phyloP scores from a whole-genome alignment of 2,113 vertebrate genomes.

The Myodes glareolus region DNA sequence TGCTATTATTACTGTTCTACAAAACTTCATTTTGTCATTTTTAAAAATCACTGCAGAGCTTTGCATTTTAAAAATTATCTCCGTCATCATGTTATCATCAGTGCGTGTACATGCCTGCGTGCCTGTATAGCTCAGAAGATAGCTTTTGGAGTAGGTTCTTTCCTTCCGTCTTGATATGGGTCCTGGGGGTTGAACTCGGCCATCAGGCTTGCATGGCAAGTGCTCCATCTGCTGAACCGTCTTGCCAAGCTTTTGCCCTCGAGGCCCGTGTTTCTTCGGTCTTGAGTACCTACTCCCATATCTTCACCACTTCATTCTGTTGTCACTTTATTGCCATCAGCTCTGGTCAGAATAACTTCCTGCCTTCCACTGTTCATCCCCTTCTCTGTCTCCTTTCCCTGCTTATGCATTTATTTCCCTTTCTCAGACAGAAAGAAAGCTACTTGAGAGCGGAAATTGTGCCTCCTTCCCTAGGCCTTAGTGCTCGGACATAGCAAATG shows the following conservation, averaged over 20 bases:
- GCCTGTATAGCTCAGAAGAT: background rate
- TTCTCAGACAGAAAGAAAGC: constrained; percentile 1
- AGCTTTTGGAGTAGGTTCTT: background rate
- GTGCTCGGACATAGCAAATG: background rate
- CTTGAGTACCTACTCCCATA: background rate
- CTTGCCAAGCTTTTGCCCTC: background rate
- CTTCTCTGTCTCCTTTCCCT: background rate
- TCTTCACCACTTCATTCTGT: background rate
- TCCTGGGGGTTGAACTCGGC: background rate
- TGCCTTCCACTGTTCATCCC: background rate
- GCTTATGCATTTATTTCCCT: constrained; percentile 9
- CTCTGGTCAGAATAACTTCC: background rate
- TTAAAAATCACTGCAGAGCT: background rate
- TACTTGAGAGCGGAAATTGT: background rate
- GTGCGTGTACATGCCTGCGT: background rate
- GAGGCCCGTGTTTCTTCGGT: background rate
- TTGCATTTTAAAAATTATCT: background rate
- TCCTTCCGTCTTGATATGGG: background rate
- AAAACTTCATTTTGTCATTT: background rate
- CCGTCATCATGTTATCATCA: background rate
- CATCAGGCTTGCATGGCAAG: background rate
- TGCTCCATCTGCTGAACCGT: background rate
- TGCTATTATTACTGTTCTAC: background rate
- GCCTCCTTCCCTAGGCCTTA: background rate
- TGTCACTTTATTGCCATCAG: background rate